phyloP scores from a whole-genome alignment of 2,888 invertebrate species.

The Lumbricus terrestris region DNA sequence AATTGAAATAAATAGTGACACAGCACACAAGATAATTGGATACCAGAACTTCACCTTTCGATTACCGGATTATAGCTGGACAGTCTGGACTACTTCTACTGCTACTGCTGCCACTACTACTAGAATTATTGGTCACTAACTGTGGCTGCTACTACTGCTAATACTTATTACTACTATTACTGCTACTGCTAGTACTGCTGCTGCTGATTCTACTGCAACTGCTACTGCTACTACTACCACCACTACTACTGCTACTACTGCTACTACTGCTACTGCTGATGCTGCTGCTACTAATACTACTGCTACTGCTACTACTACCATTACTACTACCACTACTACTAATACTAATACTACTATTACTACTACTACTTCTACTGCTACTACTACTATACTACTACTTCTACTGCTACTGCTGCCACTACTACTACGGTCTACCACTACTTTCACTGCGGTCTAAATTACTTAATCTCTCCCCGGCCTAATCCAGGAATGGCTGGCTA shows the following conservation, averaged over 20 bases:
- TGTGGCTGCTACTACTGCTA: background rate
- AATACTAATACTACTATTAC: slow-evolving; percentile 20
- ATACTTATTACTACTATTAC: slow-evolving; percentile 13
- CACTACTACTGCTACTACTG: background rate
- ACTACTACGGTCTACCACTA: background rate
- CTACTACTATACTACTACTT: background rate
- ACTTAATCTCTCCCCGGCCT: no score
- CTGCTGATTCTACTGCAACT: background rate
- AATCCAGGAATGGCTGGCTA: no score
- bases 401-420: no score
- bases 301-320: slow-evolving; percentile 19
- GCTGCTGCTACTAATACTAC: slow-evolving; percentile 18
- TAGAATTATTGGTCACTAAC: background rate
- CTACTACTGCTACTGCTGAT: slow-evolving; percentile 18
- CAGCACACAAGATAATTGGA: no score
- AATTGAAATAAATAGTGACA: no score
- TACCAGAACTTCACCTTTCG: no score
- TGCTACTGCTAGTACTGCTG: slow-evolving; percentile 10
- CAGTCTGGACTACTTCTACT: no score
- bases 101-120: no score
- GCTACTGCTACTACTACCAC: slow-evolving; percentile 7
- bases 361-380: slow-evolving; percentile 21
- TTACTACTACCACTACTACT: slow-evolving; percentile 22
- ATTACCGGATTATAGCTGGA: no score
- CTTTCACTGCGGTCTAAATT: background rate